These are phyloP conservation scores for Meliscaeva auricollis DNA, from an alignment of 2,888 invertebrate species.

Conservation along the genomic window DNA sequence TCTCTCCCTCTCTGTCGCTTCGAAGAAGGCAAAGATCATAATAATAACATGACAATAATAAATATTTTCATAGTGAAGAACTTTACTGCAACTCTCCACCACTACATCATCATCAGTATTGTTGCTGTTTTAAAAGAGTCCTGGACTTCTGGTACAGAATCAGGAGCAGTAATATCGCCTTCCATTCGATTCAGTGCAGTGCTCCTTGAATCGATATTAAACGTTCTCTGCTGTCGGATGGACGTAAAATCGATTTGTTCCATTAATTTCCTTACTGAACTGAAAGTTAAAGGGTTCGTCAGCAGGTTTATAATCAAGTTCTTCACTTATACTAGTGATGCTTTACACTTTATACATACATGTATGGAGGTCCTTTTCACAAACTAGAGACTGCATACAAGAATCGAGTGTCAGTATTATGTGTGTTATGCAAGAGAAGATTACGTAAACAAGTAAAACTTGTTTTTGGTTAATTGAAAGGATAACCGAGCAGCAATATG, in stretches of 20 bases:
- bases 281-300: background rate
- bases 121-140: conserved; percentile 2
- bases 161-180: background rate
- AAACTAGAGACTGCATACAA: background rate
- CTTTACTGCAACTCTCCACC: background rate
- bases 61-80: conserved; percentile 32
- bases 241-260: conserved; percentile 28
- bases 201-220: conserved; percentile 26
- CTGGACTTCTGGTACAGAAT: too few species aligned
- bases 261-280: conserved; percentile 52
- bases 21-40: background rate
- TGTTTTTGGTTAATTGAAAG: conserved; percentile 60
- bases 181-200: background rate
- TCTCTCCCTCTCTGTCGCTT: background rate
- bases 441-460: conserved; percentile 49
- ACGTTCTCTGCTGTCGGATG: background rate
- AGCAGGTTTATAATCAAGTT: conserved; percentile 40
- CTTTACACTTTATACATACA: background rate
- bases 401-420: background rate
- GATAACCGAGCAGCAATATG: conserved; percentile 12
- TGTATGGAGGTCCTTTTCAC: background rate
- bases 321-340: conserved; percentile 9
- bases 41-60: conserved; percentile 20
- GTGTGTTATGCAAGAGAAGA: conserved; percentile 45
- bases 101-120: conserved; percentile 11